These are phyloP conservation scores for Sakesphorus luctuosus DNA, from an alignment of 2,113 vertebrate species.

Conservation along the genomic window DNA sequence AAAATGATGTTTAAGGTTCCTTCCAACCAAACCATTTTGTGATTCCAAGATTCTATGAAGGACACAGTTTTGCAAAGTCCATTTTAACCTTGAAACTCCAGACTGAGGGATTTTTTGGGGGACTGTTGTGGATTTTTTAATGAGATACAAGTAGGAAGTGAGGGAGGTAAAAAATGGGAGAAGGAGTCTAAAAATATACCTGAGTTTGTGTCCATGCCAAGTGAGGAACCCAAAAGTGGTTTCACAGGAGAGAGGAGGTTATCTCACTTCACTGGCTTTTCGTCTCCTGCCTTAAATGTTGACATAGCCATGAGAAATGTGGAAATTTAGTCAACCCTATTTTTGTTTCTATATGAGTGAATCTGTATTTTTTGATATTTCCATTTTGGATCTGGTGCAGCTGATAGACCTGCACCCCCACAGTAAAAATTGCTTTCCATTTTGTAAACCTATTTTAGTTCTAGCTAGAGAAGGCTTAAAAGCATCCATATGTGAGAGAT, in stretches of 20 bases:
- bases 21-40: neutral
- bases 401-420: neutral
- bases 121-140: neutral
- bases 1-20: neutral
- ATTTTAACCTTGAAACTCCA: neutral
- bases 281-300: neutral
- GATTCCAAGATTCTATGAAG: neutral
- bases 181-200: fast-evolving
- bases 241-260: neutral
- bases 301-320: neutral
- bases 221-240: neutral
- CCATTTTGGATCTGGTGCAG: neutral
- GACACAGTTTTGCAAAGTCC: neutral
- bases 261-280: neutral
- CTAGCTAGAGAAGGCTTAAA: neutral
- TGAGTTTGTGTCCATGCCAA: neutral
- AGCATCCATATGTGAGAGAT: neutral
- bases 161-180: neutral
- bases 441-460: neutral
- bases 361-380: neutral
- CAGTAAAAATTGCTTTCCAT: neutral
- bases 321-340: neutral
- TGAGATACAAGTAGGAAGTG: neutral
- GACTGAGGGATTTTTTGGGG: neutral
- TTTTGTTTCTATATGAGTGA: neutral